Conservation (phyloP, 2,113 vertebrate species). For the Rafetus swinhoei region DNA sequence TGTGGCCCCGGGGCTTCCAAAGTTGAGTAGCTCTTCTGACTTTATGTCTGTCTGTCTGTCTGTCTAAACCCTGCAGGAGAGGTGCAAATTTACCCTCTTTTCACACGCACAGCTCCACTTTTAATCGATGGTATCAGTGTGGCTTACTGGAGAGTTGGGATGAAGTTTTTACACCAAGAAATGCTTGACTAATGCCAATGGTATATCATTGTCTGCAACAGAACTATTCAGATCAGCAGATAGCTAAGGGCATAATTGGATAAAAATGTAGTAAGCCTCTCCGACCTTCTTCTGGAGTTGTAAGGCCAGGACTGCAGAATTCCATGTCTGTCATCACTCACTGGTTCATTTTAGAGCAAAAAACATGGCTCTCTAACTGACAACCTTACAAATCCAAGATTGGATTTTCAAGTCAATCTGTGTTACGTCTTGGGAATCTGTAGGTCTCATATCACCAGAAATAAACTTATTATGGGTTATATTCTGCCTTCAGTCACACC, state of each 20-base stretch:
- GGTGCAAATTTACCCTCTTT: not conserved
- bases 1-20: no score
- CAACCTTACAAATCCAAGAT: not conserved
- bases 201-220: not conserved
- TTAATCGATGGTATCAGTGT: not conserved
- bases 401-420: not conserved
- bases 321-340: not conserved
- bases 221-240: not conserved
- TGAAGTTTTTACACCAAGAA: not conserved
- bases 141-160: not conserved
- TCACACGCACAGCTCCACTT: not conserved
- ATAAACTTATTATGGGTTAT: not conserved
- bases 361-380: rapidly evolving
- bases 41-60: no score
- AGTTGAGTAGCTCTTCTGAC: not conserved
- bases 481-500: not conserved
- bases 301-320: not conserved
- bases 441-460: not conserved
- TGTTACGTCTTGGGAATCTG: not conserved
- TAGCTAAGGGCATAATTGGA: rapidly evolving
- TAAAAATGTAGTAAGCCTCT: not conserved
- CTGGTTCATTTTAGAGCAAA: not conserved
- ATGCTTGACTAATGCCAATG: not conserved
- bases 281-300: not conserved
- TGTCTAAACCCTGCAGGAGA: not conserved